These are phyloP conservation scores for Tricholauxania praeusta DNA, from an alignment of 2,888 invertebrate genomes.

Conservation along the genomic window DNA sequence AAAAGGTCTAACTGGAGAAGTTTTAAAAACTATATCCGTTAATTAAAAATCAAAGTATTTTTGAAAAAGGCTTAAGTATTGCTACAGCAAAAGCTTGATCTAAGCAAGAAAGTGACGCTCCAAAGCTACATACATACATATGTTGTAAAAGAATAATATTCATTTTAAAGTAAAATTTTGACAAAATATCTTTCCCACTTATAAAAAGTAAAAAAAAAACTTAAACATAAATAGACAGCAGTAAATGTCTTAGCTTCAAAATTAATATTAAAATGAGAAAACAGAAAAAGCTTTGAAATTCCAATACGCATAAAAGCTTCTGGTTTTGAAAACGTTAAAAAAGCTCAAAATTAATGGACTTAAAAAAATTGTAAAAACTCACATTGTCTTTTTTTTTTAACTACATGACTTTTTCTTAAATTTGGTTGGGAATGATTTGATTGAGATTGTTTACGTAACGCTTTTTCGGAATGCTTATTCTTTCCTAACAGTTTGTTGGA, in stretches of 20 bases:
- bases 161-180: no score
- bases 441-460: constrained; percentile 30
- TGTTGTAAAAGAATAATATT: no score
- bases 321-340: constrained; percentile 26
- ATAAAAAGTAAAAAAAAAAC: no score
- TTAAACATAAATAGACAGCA: no score
- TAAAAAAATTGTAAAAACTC: constrained; percentile 22
- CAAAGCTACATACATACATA: no score
- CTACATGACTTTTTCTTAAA: constrained; percentile 45
- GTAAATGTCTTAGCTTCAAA: not conserved
- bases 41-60: no score
- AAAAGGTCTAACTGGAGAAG: no score
- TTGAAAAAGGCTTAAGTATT: no score
- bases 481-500: constrained; percentile 57
- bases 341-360: constrained; percentile 20
- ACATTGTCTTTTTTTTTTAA: constrained; percentile 31
- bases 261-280: constrained; percentile 1
- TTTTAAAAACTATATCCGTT: no score
- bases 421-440: constrained; percentile 27
- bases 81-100: no score
- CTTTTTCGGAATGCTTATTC: constrained; percentile 45
- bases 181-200: no score
- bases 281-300: constrained; percentile 29
- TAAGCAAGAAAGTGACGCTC: no score
- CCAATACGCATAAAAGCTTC: not conserved